Evolutionary conservation across 1,140 invertebrate genomes (phyloP).

Genomic region (Camponotus vicinus): DNA sequence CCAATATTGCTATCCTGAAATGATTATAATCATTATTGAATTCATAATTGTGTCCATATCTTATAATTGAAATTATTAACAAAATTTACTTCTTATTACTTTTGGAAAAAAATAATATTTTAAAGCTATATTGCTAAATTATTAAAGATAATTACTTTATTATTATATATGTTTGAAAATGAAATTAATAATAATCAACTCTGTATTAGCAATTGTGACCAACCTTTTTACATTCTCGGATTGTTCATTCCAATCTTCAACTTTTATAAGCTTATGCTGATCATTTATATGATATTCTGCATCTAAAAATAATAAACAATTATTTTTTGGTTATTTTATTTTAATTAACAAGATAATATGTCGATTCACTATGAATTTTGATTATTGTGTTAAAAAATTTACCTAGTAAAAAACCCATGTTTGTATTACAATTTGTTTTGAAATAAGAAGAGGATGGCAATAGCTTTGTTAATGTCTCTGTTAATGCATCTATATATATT

Average conservation of each 20-base stretch:
- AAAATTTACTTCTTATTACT: neutral
- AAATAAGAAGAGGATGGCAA: constrained; percentile 24
- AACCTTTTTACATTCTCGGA: constrained; percentile 40
- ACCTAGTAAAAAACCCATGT: constrained; percentile 49
- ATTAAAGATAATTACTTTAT: neutral
- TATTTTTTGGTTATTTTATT: neutral
- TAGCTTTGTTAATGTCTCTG: constrained; percentile 11
- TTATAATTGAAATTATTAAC: constrained; percentile 2
- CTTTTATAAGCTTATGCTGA: constrained; percentile 1
- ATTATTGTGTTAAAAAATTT: constrained; percentile 12
- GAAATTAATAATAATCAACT: neutral
- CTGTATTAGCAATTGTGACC: neutral
- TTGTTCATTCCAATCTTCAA: constrained; percentile 51
- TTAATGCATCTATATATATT: constrained; percentile 31
- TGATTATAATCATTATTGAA: neutral
- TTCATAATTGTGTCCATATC: neutral
- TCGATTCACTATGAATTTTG: neutral
- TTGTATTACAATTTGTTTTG: constrained; percentile 27
- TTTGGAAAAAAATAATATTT: neutral
- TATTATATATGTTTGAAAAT: neutral
- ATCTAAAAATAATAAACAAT: constrained; percentile 24
- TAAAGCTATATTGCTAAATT: neutral
- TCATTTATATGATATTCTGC: constrained; percentile 38
- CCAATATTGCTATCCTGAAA: constrained; percentile 54
- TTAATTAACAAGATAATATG: neutral